Evolutionary conservation across 2,113 vertebrate genomes (phyloP), one percentile per base, ranked within the genome.

Genomic region (Siniperca chuatsi): DNA sequence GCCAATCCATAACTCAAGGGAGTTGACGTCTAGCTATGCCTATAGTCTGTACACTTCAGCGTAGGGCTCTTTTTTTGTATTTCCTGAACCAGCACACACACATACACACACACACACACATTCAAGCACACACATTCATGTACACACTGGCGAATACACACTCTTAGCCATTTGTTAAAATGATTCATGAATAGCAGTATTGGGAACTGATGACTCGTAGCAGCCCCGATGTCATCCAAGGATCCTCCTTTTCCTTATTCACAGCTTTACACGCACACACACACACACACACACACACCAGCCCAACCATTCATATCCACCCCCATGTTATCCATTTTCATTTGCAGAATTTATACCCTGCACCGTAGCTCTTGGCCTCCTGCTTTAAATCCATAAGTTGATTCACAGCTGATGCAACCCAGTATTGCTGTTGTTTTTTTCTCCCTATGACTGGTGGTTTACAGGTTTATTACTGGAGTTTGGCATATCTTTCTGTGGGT

Each of bases 361-460:
- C 78, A 42, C 46, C 29, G 21, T 46, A 54, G 84, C 88, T 85
- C 80, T 57, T 74, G 65, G 65, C 25, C 58, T 46, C 54, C 57
- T 71, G 82, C 85, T 92, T 85, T 81, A 87, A 92, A 89, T 91
- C 81, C 76, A 86, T 92, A 80, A 23, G 48, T 70, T 91, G 90
- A 92, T 89, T 92, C 85, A 81, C 82, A 76, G 66, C 85, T 82
- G 75, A 90, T 72, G 86, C 85, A 73, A 78, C 75, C 50, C 44
- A 25, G 54, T 35, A 83, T 82, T 82, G 81, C 66, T 84, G 85
- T 85, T 92, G 65, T 87, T 58, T 71, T 48, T 42, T 48, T 81
- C 37, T 70, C 7, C 37, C 10, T 44, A 50, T 82, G 84, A 86
- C 82, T 85, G 84, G 73, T 89, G 82, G 84, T 84, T 86, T 89